Percentiles rank a stretch among this genome's conserved stretches.
These are phyloP conservation scores for Hypothenemus hampei DNA, from an alignment of 1,140 invertebrate genomes.

Conservation along the genomic window DNA sequence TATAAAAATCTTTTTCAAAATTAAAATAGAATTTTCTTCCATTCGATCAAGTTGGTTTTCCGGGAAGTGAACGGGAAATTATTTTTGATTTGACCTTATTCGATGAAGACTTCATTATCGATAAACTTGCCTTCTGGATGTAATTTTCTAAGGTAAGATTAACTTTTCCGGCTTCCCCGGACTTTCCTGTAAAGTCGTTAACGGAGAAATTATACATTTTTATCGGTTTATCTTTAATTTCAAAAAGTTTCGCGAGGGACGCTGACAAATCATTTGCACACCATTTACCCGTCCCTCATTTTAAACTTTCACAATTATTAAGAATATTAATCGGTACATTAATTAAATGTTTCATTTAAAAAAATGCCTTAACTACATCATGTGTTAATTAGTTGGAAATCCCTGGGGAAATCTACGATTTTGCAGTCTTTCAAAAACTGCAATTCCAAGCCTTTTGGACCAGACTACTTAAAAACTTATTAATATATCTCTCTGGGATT, in stretches of 20 bases:
- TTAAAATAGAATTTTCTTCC: conserved; percentile 10
- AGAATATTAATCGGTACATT: too few relatives aligned
- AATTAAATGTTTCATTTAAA: too few relatives aligned
- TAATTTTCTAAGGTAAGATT: conserved; percentile 24
- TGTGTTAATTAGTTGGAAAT: too few relatives aligned
- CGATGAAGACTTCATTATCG: conserved; percentile 24
- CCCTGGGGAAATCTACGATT: too few relatives aligned
- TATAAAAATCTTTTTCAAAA: too few relatives aligned
- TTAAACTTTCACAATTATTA: too few relatives aligned
- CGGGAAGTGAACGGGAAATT: conserved; percentile 35
- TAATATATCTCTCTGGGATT: background rate
- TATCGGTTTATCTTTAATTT: conserved; percentile 22
- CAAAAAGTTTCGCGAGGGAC: conserved; percentile 1
- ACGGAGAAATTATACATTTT: conserved; percentile 19
- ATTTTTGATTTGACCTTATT: conserved; percentile 37
- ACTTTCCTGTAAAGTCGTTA: conserved; percentile 8
- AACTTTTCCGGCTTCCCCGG: conserved; percentile 12
- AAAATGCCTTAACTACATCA: too few relatives aligned
- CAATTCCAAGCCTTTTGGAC: too few relatives aligned
- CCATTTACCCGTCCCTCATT: background rate
- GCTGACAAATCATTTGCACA: conserved; percentile 13
- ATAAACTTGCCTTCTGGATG: conserved; percentile 12
- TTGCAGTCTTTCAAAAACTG: too few relatives aligned
- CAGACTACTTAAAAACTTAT: conserved; percentile 1
- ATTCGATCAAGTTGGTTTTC: conserved; percentile 28